Percentiles rank a stretch among this genome's conserved stretches.
Evolutionary conservation across 1,140 invertebrate genomes (phyloP).

Genomic region (Calosoma granatense): DNA sequence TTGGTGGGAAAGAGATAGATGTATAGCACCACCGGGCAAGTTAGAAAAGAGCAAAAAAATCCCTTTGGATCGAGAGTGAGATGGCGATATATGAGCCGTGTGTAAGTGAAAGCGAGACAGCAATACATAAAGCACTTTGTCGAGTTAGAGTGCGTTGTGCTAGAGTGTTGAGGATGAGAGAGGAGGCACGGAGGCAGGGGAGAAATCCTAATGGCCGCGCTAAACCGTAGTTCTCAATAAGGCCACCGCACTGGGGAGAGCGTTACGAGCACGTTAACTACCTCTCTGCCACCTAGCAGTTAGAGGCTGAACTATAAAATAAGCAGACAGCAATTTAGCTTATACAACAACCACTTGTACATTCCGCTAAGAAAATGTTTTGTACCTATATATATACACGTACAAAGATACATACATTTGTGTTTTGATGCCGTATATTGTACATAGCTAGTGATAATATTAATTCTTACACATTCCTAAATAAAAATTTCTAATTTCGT

Average conservation of each 20-base stretch:
- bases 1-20: conserved; percentile 8
- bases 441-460: no score
- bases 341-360: conserved; percentile 17
- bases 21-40: not conserved
- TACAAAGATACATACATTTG: no score
- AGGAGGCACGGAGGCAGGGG: not conserved
- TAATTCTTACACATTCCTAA: no score
- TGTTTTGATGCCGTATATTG: no score
- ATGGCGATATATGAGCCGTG: conserved; percentile 9
- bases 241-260: not conserved
- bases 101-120: conserved; percentile 2
- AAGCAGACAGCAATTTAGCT: conserved; percentile 13
- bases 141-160: conserved; percentile 10
- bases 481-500: no score
- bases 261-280: conserved; percentile 4
- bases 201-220: conserved; percentile 6
- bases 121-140: conserved; percentile 10
- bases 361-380: no score
- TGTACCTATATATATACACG: no score
- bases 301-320: conserved; percentile 22
- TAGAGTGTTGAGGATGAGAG: no score
- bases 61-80: not conserved
- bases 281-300: conserved; percentile 20
- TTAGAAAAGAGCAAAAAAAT: conserved; percentile 7
- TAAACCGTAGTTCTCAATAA: conserved; percentile 8